A percentile compares a stretch with the other conserved stretches of the same genome.
Conservation (phyloP, 2,888 invertebrate genomes). For the Brachypterus glaber region DNA sequence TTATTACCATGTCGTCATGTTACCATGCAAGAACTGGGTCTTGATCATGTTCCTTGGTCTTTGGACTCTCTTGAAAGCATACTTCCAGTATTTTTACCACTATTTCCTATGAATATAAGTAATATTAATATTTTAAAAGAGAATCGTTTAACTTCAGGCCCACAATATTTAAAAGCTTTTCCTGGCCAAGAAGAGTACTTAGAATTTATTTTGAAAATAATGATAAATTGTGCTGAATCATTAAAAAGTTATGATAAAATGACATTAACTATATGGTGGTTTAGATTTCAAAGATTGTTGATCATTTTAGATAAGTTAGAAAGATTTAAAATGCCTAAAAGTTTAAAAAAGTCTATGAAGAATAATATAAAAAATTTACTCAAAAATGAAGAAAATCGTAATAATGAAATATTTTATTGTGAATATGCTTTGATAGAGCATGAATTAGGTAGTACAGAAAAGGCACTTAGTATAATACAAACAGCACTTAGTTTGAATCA, state of each 20-base stretch:
- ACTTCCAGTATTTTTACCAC: slow-evolving; percentile 37
- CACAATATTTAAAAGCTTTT: slow-evolving; percentile 49
- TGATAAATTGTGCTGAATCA: slow-evolving; percentile 45
- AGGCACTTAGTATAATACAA: slow-evolving; percentile 44
- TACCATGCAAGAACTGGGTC: slow-evolving; percentile 38
- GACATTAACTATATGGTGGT: slow-evolving; percentile 53
- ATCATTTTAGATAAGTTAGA: slow-evolving; percentile 42
- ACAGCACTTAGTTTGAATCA: slow-evolving; percentile 40
- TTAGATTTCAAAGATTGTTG: slow-evolving; percentile 50
- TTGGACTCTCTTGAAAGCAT: slow-evolving; percentile 46
- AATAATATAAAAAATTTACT: slow-evolving; percentile 47
- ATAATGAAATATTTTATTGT: slow-evolving; percentile 48
- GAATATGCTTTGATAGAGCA: slow-evolving; percentile 55
- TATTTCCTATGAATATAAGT: slow-evolving; percentile 32
- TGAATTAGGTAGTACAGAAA: slow-evolving; percentile 42
- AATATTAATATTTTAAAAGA: slow-evolving; percentile 39
- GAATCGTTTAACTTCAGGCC: slow-evolving; percentile 45
- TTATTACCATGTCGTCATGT: slow-evolving; percentile 44
- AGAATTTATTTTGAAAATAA: slow-evolving; percentile 44
- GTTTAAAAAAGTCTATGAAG: slow-evolving; percentile 43
- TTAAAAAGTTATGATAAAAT: slow-evolving; percentile 42
- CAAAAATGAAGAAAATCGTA: slow-evolving; percentile 45
- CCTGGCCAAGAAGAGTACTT: slow-evolving; percentile 54
- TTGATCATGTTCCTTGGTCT: slow-evolving; percentile 41
- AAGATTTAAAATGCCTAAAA: slow-evolving; percentile 37